Base-by-base conservation (phyloP, 2,797 vertebrate species). In the Pygocentrus nattereri region DNA sequence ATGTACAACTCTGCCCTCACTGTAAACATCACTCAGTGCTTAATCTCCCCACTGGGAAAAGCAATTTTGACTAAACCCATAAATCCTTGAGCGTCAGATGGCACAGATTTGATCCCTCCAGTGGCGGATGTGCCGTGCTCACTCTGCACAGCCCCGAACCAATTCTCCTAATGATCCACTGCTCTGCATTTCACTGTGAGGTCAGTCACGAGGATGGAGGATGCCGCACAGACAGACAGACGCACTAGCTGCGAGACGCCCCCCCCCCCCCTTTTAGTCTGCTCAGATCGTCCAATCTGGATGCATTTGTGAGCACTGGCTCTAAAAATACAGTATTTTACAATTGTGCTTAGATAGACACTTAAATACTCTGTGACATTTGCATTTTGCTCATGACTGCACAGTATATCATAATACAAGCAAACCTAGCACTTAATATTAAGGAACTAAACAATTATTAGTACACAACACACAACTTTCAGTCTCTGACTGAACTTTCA, bases 1-100 rank as follows among this genome's bases (percentile, higher is more conserved):
- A 69, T 64, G 52, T 50, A 87, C 87, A 81, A 76, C 88, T 89
- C 86, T 80, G 85, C 90, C 85, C 90, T 85, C 88, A 89, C 89
- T 85, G 78, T 91, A 93, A 94, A 93, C 92, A 93, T 93, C 90
- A 91, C 91, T 92, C 89, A 90, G 90, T 93, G 90, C 90, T 94
- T 95, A 95, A 95, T 95, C 94, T 94, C 91, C 90, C 91, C 92
- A 89, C 92, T 92, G 92, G 94, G 91, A 93, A 94, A 95, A 95
- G 92, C 94, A 95, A 95, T 95, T 94, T 94, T 92, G 91, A 92
- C 93, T 95, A 95, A 95, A 94, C 93, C 93, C 91, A 90, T 93
- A 95, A 95, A 95, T 95, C 95, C 94, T 93, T 93, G 88, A 92
- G 92, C 88, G 93, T 95, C 94, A 95, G 94, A 94, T 95, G 94